Percentiles rank a stretch among this genome's conserved stretches.
These are phyloP conservation scores for Amazona guildingii DNA, from an alignment of 2,113 vertebrate genomes.

Conservation along the genomic window DNA sequence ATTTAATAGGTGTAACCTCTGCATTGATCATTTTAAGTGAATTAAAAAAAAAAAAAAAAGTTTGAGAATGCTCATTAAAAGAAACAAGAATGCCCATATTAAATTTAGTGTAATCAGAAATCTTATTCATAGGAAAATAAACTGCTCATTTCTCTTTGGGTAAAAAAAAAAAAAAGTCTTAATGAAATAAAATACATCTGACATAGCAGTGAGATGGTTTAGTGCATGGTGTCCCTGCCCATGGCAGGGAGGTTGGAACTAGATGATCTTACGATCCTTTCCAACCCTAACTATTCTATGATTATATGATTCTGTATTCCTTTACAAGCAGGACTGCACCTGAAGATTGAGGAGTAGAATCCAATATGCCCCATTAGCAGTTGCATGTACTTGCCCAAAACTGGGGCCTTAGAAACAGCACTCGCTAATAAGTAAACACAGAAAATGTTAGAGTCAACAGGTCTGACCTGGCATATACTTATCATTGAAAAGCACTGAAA, in stretches of 20 bases:
- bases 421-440: not conserved
- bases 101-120: not conserved
- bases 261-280: too few species aligned
- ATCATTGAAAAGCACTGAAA: not conserved
- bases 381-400: not conserved
- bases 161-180: not conserved
- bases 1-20: not conserved
- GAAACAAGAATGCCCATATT: not conserved
- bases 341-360: not conserved
- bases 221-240: too few species aligned
- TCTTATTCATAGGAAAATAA: not conserved
- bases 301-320: too few species aligned
- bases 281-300: too few species aligned
- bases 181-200: not conserved
- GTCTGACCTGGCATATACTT: not conserved
- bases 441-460: not conserved
- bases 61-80: not conserved
- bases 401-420: not conserved
- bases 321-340: not conserved
- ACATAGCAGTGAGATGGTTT: not conserved
- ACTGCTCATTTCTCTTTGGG: not conserved
- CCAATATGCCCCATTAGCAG: not conserved
- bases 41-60: not conserved
- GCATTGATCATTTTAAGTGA: not conserved
- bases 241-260: too few species aligned